Evolutionary conservation across 2,888 invertebrate genomes (phyloP).

Genomic region (Zeuzera pyrina): DNA sequence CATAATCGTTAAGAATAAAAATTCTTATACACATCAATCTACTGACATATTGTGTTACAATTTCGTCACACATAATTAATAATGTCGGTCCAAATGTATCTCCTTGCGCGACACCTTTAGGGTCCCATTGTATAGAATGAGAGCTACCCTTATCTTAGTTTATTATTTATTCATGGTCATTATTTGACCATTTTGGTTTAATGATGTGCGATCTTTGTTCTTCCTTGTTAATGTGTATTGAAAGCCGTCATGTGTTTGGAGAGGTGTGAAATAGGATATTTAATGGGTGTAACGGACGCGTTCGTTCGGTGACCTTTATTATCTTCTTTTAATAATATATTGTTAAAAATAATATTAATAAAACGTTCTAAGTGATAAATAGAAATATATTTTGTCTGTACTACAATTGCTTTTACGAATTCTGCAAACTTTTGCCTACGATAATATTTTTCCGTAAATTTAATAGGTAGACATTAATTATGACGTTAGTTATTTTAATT

Average conservation of each 20-base stretch:
- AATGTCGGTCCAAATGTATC: conserved; percentile 39
- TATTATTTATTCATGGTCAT: conserved; percentile 72
- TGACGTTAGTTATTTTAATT: too few species aligned
- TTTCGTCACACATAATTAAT: conserved; percentile 64
- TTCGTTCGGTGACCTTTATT: not conserved
- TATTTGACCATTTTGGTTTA: conserved; percentile 70
- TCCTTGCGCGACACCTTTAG: conserved; percentile 46
- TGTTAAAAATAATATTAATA: too few species aligned
- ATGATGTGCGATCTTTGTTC: conserved; percentile 66
- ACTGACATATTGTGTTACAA: conserved; percentile 54
- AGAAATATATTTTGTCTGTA: too few species aligned
- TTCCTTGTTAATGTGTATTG: conserved; percentile 33
- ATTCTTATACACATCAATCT: conserved; percentile 42
- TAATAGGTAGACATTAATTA: too few species aligned
- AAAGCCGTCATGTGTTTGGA: conserved; percentile 45
- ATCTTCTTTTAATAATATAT: too few species aligned
- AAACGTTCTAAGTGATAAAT: too few species aligned
- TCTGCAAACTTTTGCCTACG: too few species aligned
- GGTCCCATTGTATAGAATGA: conserved; percentile 46
- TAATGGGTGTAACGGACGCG: conserved; percentile 48
- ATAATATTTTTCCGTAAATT: too few species aligned
- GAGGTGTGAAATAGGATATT: conserved; percentile 63
- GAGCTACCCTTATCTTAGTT: conserved; percentile 51
- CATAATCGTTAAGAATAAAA: too few species aligned
- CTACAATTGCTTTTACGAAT: too few species aligned